Conservation (phyloP, 1,140 invertebrate genomes). For the Apis florea region DNA sequence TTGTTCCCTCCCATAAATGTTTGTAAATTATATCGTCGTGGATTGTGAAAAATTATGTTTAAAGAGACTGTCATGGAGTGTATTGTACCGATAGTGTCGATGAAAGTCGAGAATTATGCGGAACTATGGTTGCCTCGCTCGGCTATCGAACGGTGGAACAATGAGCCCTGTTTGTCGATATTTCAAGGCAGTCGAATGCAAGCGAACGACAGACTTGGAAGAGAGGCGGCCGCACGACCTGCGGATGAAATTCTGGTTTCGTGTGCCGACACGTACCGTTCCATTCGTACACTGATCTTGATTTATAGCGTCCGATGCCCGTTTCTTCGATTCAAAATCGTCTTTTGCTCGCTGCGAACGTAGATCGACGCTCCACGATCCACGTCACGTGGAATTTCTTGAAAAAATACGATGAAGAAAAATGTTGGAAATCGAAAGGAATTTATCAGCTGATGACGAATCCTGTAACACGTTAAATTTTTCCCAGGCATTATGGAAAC, state of each 20-base stretch:
- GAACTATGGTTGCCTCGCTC: neutral
- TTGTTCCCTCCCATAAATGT: too few species aligned
- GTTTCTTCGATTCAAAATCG: neutral
- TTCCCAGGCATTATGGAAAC: too few species aligned
- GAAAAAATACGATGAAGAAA: too few species aligned
- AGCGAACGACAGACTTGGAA: slow-evolving; percentile 38
- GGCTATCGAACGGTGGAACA: slow-evolving; percentile 36
- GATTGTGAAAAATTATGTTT: neutral
- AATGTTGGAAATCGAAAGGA: too few species aligned
- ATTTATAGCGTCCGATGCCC: slow-evolving; percentile 24
- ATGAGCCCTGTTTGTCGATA: slow-evolving; percentile 47
- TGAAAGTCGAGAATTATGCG: slow-evolving; percentile 19
- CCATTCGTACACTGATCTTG: neutral
- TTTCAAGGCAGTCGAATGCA: slow-evolving; percentile 46
- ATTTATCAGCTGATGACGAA: too few species aligned
- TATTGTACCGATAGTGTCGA: neutral
- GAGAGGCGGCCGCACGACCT: neutral
- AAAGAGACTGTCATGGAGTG: neutral
- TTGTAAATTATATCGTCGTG: neutral
- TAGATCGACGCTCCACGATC: neutral
- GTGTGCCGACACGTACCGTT: neutral
- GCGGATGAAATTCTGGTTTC: slow-evolving; percentile 28
- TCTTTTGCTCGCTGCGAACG: neutral
- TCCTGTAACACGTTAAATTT: too few species aligned
- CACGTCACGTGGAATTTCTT: too few species aligned